Evolutionary conservation across 2,113 vertebrate genomes (phyloP).

Genomic region (Cervus canadensis): DNA sequence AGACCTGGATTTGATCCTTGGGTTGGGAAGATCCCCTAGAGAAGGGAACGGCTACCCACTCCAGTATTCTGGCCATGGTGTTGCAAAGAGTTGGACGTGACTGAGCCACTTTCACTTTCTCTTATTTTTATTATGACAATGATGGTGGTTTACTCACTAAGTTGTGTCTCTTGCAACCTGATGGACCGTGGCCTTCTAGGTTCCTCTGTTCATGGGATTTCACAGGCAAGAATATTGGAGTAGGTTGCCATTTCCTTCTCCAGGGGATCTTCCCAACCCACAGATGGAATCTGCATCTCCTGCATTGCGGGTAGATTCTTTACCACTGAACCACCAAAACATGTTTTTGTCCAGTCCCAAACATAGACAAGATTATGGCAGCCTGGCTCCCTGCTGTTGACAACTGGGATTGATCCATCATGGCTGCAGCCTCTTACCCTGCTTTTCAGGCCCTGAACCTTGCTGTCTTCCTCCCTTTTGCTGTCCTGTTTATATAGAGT

Average conservation of each 20-base stretch:
- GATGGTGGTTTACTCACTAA: neutral
- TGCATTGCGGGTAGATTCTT: neutral
- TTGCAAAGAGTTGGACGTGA: neutral
- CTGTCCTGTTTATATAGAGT: constrained; percentile 95
- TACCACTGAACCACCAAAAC: neutral
- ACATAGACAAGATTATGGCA: constrained; percentile 74
- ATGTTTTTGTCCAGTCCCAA: constrained; percentile 71
- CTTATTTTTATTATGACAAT: neutral
- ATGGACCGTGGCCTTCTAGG: neutral
- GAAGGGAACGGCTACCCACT: neutral
- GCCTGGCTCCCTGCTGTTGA: constrained; percentile 70
- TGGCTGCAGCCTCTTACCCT: constrained; percentile 77
- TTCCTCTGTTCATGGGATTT: neutral
- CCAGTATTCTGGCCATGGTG: neutral
- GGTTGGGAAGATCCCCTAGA: neutral
- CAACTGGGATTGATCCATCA: constrained; percentile 81
- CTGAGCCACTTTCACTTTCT: neutral
- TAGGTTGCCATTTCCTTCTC: neutral
- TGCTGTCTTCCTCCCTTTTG: constrained; percentile 92
- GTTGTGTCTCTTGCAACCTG: neutral
- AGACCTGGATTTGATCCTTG: neutral
- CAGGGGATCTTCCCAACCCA: neutral
- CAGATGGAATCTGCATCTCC: neutral
- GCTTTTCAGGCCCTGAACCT: constrained; percentile 82
- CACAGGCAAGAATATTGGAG: neutral